Percentiles rank a stretch among this genome's conserved stretches.
These are phyloP conservation scores for Lasioglossum marginatum DNA, from an alignment of 2,888 invertebrate species.

Conservation along the genomic window DNA sequence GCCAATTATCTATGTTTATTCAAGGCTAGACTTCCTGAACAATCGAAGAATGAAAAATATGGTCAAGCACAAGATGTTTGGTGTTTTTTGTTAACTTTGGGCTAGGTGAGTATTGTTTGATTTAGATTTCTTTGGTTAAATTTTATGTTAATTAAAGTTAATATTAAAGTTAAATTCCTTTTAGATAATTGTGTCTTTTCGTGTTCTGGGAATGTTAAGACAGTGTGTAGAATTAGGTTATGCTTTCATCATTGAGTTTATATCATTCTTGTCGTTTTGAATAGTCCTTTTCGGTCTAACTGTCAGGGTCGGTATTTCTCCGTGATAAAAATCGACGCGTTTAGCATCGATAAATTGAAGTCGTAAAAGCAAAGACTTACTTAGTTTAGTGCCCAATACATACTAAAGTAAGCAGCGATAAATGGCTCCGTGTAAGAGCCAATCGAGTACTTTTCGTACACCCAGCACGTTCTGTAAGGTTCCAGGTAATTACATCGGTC, in stretches of 20 bases:
- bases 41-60: too few relatives aligned
- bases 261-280: not conserved
- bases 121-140: too few relatives aligned
- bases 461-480: constrained; percentile 63
- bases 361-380: constrained; percentile 3
- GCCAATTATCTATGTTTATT: too few relatives aligned
- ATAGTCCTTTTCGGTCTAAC: not conserved
- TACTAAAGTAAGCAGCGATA: constrained; percentile 36
- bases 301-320: not conserved
- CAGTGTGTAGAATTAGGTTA: not conserved
- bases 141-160: too few relatives aligned
- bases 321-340: not conserved
- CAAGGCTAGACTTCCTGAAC: too few relatives aligned
- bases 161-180: too few relatives aligned
- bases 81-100: too few relatives aligned
- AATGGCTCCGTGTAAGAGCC: constrained; percentile 43
- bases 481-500: constrained; percentile 68
- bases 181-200: too few relatives aligned
- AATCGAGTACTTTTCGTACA: constrained; percentile 59
- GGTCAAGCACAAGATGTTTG: too few relatives aligned
- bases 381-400: constrained; percentile 2
- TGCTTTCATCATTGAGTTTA: not conserved
- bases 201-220: too few relatives aligned
- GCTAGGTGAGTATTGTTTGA: too few relatives aligned
- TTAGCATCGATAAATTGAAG: not conserved